phyloP scores from a whole-genome alignment of 2,888 invertebrate genomes.

The Steinernema scapterisci region DNA sequence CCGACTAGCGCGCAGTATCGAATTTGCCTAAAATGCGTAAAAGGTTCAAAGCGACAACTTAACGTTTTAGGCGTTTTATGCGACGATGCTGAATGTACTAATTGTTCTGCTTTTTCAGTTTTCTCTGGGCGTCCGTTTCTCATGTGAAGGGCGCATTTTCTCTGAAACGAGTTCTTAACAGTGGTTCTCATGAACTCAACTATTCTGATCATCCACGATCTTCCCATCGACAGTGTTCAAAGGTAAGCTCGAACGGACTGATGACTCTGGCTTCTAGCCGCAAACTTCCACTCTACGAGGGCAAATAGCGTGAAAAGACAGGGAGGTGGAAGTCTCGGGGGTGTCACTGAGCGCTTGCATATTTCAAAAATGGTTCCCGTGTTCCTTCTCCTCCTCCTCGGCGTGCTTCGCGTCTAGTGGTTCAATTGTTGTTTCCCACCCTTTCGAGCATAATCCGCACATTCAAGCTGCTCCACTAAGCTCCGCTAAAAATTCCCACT shows the following conservation, averaged over 20 bases:
- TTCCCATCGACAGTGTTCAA: constrained; percentile 7
- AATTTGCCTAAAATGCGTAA: not conserved
- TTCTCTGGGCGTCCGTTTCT: not conserved
- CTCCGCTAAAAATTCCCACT: too few species aligned
- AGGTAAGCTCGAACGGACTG: not conserved
- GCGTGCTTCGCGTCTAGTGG: not conserved
- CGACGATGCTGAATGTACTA: too few species aligned
- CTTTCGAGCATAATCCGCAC: not conserved
- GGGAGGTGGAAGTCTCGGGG: not conserved
- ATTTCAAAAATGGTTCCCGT: not conserved
- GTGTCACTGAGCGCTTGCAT: not conserved
- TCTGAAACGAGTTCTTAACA: not conserved
- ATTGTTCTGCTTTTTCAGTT: constrained; percentile 5
- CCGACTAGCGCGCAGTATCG: not conserved
- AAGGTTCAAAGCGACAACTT: too few species aligned
- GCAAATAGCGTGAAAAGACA: too few species aligned
- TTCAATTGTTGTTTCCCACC: too few species aligned
- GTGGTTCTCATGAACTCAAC: constrained; percentile 29
- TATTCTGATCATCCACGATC: constrained; percentile 22
- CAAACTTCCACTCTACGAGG: too few species aligned
- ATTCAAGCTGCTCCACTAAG: not conserved
- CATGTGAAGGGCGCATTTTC: constrained; percentile 3
- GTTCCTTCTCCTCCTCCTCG: not conserved
- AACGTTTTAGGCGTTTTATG: too few species aligned
- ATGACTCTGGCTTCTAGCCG: too few species aligned